These are phyloP conservation scores for Drosophila lowei DNA, from an alignment of 1,140 invertebrate species.

Conservation along the genomic window DNA sequence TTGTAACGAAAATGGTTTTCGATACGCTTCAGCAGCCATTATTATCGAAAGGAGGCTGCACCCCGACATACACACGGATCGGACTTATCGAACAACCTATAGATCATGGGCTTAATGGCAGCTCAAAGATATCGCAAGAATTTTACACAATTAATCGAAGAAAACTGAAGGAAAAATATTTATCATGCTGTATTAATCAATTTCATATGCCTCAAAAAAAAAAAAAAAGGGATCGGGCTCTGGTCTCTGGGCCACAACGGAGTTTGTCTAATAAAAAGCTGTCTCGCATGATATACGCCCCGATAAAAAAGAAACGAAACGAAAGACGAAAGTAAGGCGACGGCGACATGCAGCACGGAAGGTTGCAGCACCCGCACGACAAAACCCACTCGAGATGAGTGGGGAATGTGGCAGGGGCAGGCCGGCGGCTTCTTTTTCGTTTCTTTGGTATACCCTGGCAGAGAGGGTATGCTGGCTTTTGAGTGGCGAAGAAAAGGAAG, in stretches of 20 bases:
- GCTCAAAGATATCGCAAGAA: constrained; percentile 56
- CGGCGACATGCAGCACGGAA: constrained; percentile 15
- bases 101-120: constrained; percentile 73
- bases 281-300: constrained; percentile 64
- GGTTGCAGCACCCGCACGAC: constrained; percentile 61
- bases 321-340: too few species aligned
- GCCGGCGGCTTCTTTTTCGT: constrained; percentile 47
- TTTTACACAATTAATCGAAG: constrained; percentile 40
- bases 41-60: constrained; percentile 33
- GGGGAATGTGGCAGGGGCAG: constrained; percentile 22
- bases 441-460: background rate
- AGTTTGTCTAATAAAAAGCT: constrained; percentile 63
- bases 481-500: too few species aligned
- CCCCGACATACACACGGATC: constrained; percentile 18
- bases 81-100: constrained; percentile 64
- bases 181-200: constrained; percentile 81
- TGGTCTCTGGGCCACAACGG: constrained; percentile 18
- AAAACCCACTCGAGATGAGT: constrained; percentile 53
- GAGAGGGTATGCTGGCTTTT: too few species aligned
- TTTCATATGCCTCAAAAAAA: constrained; percentile 72
- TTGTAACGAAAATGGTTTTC: constrained; percentile 41
- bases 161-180: constrained; percentile 65
- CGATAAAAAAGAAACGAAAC: constrained; percentile 59
- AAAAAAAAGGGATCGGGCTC: constrained; percentile 7
- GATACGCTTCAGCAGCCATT: constrained; percentile 26